Conservation (phyloP, 2,888 invertebrate species). For the Steinernema scapterisci region DNA sequence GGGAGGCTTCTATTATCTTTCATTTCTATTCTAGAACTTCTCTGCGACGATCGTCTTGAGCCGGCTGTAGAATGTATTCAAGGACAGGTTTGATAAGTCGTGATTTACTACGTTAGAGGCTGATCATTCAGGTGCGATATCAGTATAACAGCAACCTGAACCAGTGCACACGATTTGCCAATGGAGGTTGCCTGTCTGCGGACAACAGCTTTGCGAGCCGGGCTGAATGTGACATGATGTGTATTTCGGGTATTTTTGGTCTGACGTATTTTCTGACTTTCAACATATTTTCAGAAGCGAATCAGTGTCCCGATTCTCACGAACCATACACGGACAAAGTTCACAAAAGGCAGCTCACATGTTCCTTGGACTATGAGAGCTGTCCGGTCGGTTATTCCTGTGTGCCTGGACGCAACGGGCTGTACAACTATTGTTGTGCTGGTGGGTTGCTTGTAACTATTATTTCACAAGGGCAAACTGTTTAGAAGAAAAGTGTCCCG, state of each 20-base stretch:
- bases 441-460: not conserved
- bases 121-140: constrained; percentile 30
- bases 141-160: constrained; percentile 32
- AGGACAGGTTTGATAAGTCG: not conserved
- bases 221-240: constrained; percentile 34
- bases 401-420: not conserved
- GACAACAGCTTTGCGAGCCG: constrained; percentile 28
- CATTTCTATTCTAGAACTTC: not conserved
- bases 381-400: constrained; percentile 37
- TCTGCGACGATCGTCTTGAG: constrained; percentile 17
- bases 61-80: not conserved
- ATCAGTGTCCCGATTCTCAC: constrained; percentile 32
- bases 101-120: not conserved
- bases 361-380: constrained; percentile 21
- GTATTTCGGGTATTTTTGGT: constrained; percentile 10
- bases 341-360: constrained; percentile 27
- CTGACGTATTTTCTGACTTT: not conserved
- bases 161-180: constrained; percentile 28
- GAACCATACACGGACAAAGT: constrained; percentile 28
- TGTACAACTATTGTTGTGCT: constrained; percentile 37
- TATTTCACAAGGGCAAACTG: too few relatives aligned
- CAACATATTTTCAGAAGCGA: not conserved
- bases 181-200: constrained; percentile 28
- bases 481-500: not conserved
- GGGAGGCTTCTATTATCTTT: not conserved